Evolutionary conservation across 2,113 vertebrate genomes (phyloP).

Genomic region (Phalacrocorax brasilianus): DNA sequence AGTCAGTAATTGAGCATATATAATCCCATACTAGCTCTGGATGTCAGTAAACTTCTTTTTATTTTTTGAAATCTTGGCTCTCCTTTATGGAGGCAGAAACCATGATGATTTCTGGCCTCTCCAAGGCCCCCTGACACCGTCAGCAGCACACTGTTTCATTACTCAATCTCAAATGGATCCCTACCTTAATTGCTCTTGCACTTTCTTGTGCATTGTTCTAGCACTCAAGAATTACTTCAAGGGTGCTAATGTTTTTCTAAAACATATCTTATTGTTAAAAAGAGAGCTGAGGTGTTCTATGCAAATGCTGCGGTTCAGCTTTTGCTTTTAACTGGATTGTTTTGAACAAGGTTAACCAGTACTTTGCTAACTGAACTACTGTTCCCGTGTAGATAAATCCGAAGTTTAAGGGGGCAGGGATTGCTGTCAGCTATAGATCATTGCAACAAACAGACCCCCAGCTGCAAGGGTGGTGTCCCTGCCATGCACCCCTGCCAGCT

Average conservation of each 20-base stretch:
- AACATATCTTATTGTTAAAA: not conserved
- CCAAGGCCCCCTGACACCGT: not conserved
- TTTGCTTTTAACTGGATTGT: not conserved
- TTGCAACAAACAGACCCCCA: not conserved
- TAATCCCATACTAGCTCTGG: not conserved
- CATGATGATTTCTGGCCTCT: not conserved
- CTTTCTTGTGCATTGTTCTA: not conserved
- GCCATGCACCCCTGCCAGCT: accelerated
- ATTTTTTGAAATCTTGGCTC: not conserved
- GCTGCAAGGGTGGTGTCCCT: not conserved
- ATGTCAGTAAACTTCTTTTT: not conserved
- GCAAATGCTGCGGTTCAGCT: constrained; percentile 20
- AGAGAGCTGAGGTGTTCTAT: not conserved
- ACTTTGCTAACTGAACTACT: not conserved
- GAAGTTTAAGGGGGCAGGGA: not conserved
- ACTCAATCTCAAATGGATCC: constrained; percentile 4
- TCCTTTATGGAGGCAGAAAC: not conserved
- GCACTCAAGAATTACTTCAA: constrained; percentile 2
- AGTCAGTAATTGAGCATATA: not conserved
- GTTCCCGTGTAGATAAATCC: not conserved
- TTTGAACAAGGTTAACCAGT: not conserved
- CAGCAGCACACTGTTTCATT: not conserved
- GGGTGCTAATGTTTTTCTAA: constrained; percentile 34
- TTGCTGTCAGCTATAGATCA: not conserved
- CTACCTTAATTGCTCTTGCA: not conserved